Base-by-base conservation (phyloP, 1,140 invertebrate genomes). In the Drosophila teissieri region DNA sequence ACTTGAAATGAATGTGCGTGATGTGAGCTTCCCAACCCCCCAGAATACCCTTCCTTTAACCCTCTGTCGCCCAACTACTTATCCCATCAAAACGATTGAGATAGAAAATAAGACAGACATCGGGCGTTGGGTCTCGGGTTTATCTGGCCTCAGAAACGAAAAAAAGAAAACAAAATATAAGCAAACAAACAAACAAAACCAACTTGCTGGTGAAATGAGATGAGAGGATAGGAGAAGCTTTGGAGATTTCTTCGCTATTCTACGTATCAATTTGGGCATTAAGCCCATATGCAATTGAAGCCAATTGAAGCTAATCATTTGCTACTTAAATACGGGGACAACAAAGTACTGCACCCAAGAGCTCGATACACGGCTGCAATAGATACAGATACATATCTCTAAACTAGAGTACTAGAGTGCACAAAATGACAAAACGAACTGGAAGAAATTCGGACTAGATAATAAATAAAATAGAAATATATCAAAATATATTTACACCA, bases 251-350 rank as follows among this genome's bases (percentile, higher is more conserved):
- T 65, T 36, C 11, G 8, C 22, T 31, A 31, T 31, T 31, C 36
- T 49, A 36, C 46, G 39, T 56, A 76, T 78, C 67, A 81, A 78
- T 83, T 76, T 73, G 80, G 77, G 72, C 51, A 79, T 64, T 64
- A 67, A 70, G 52, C 64, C 58, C 57, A 58, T 24, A 68, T 52
- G 68, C 82, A 86, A 86, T 86, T 86, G 82, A 88, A 86, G 74
- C 79, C 82, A 86, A 86, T 86, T 86, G 82, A 86, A 77, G 82
- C 82, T 82, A 86, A 86, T 86, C 78, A 86, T 88, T 85, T 69
- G 81, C 77, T 78, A 85, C 85, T 81, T 86, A 85, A 86, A 85
- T 86, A 74, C 78, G 77, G 77, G 76, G 63, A 68, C 60, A 79
- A 77, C 53, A 74, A 84, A 75, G 49, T 46, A 68, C 46, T 57